A percentile compares a stretch with the other conserved stretches of the same genome.
Evolutionary conservation across 2,113 vertebrate genomes (phyloP).

Genomic region (Xenopus laevis): DNA sequence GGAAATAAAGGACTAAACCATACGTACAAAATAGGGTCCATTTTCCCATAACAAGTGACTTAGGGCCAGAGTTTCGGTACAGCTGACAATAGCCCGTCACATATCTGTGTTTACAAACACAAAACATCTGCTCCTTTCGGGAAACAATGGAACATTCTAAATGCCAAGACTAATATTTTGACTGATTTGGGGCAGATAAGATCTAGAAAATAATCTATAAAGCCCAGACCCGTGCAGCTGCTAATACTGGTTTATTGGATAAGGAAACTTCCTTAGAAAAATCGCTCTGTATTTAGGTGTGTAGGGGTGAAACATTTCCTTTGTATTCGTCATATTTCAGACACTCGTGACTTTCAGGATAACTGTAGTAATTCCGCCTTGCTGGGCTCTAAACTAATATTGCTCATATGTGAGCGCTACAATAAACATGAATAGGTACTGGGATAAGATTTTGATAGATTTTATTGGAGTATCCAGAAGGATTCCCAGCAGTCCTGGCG

Average conservation of each 20-base stretch:
- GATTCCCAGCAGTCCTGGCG: too few relatives aligned
- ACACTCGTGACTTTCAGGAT: background rate
- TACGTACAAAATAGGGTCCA: background rate
- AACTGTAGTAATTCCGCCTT: background rate
- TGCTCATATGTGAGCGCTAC: too few relatives aligned
- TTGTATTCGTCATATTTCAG: background rate
- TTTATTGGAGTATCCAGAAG: too few relatives aligned
- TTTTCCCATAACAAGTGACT: background rate
- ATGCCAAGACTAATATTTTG: slow-evolving; percentile 26
- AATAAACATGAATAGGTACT: too few relatives aligned
- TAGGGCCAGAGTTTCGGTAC: background rate
- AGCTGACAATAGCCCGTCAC: slow-evolving; percentile 23
- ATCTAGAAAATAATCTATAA: slow-evolving; percentile 5
- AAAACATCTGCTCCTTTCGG: slow-evolving; percentile 20
- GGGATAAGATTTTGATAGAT: too few relatives aligned
- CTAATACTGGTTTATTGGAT: slow-evolving; percentile 12
- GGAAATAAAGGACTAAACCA: too few relatives aligned
- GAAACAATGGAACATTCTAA: slow-evolving; percentile 17
- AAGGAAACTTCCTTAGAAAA: background rate
- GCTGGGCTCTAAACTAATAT: too few relatives aligned
- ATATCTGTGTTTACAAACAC: slow-evolving; percentile 27
- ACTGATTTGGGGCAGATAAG: slow-evolving; percentile 21
- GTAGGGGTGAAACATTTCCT: background rate
- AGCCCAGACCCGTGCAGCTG: slow-evolving; percentile 9
- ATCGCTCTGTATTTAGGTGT: background rate